Base-by-base conservation (phyloP, 2,888 invertebrate species). In the Entomobrya multifasciata region DNA sequence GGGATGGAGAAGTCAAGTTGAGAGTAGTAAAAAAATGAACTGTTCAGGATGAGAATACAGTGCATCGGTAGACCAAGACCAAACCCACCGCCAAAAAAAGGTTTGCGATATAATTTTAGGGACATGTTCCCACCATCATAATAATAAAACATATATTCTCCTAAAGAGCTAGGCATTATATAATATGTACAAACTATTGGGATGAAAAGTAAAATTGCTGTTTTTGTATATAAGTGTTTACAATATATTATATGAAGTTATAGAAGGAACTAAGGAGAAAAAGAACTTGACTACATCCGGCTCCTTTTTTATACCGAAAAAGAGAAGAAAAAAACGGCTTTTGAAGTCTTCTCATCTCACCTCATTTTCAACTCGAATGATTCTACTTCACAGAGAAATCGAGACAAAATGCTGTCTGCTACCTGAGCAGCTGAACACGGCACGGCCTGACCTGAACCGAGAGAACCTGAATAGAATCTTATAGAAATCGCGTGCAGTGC, bases 321-420 rank as follows among this genome's bases (percentile, higher is more conserved):
- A 10, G 57, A 57, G 57, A 57, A 25, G 25, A 4, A 57, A 10
- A 72, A 20, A 49, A 76, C 41, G 44, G 27, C 82, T 74, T 84
- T 77, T 84, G 65, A 84, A 76, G 83, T 82, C 74, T 27, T 57
- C 49, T 81, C 81, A 25, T 70, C 74, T 74, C 82, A 82, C 82
- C 82, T 82, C 62, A 62, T 82, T 82, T 82, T 82, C 72, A 82
- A 47, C 60, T 49, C 74, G 82, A 62, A 72, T 82, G 82, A 82
- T 70, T 44, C 47, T 44, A 36, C 55, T 81, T 81, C 41, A 55
- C 41, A 57, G n/a, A 57, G 52, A 30, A 74, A 30, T 55, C 36
- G 27, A 67, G 30, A 41, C 62, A 67, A 67, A 80, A 55, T 70
- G 49, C 17, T 52, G n/a, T 36, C 36, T 36, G 52, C 52, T 52